Conservation (phyloP, 2,113 vertebrate species). For the Chloropsis hardwickii region DNA sequence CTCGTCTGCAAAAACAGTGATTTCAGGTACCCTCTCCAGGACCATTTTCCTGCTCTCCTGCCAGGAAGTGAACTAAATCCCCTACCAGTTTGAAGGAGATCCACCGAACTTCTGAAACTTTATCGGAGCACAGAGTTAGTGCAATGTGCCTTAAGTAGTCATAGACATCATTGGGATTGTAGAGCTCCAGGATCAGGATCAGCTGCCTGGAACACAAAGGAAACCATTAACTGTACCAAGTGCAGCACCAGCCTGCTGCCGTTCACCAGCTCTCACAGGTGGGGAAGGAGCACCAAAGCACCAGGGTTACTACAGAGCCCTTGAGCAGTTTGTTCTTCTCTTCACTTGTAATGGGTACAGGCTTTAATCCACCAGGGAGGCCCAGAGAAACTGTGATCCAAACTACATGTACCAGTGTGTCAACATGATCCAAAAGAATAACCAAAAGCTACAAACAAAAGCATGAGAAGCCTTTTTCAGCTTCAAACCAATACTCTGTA, state of each 20-base stretch:
- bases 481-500: neutral
- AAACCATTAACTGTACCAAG: neutral
- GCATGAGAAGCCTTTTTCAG: neutral
- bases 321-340: neutral
- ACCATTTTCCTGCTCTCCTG: neutral
- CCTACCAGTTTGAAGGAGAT: conserved; percentile 79
- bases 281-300: neutral
- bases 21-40: neutral
- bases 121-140: conserved; percentile 74
- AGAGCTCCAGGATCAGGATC: conserved; percentile 76
- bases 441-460: neutral
- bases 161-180: conserved; percentile 69
- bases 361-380: neutral
- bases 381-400: neutral
- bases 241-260: neutral
- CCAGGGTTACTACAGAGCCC: neutral
- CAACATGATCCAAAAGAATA: neutral
- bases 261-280: neutral
- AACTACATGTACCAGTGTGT: neutral
- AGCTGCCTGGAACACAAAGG: conserved; percentile 68
- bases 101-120: conserved; percentile 76
- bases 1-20: neutral
- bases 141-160: conserved; percentile 72
- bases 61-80: neutral
- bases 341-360: neutral